Base-by-base conservation (phyloP, 2,888 invertebrate species). In the Eristalinus sepulchralis region DNA sequence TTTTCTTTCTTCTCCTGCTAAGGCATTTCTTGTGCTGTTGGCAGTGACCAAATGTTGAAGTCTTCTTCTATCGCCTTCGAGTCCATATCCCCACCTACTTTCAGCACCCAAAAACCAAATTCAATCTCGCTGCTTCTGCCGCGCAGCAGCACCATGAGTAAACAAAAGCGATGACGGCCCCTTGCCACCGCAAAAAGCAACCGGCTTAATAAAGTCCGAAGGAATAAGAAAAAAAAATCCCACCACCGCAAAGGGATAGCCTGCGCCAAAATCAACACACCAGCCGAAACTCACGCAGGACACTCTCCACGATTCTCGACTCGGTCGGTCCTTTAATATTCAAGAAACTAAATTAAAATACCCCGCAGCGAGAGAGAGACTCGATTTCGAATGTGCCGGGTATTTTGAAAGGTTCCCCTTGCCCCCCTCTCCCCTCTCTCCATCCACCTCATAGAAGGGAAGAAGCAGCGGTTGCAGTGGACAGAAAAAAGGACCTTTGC, bases 341-440 rank as follows among this genome's bases (percentile, higher is more conserved):
- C 59, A 64, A 53, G 57, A 63, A 68, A 63, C 78, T 39, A 72
- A 83, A 78, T 83, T 71, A 83, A 83, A 83, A 83, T 53, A 66
- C 27, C 31, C 55, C 47, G 17, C 47, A 47, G 24, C 66, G 34
- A 39, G 66, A 11, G 66, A 11, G 24, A 67, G 66, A 53, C 31
- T 53, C 66, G 17, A 24, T 34, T 55, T 36, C 70, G 36, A 59
- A 59, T 70, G n/a, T 70, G n/a, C 47, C 27, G 27, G 31, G 27
- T 47, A 62, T 60, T 39, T n/a, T 63, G 27, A 2, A 59, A 62
- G 4, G 39, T 39, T 20, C 8, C 39, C 47, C n/a, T 17, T 6
- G 8, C 47, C 8, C 8, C 47, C 1, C n/a, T 1, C n/a, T 27
- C 27, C 17, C 8, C 17, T 13, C 47, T 17, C 47, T 2, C 8